Base-by-base conservation (phyloP, 1,140 invertebrate species). In the Helicorthomorpha holstii region DNA sequence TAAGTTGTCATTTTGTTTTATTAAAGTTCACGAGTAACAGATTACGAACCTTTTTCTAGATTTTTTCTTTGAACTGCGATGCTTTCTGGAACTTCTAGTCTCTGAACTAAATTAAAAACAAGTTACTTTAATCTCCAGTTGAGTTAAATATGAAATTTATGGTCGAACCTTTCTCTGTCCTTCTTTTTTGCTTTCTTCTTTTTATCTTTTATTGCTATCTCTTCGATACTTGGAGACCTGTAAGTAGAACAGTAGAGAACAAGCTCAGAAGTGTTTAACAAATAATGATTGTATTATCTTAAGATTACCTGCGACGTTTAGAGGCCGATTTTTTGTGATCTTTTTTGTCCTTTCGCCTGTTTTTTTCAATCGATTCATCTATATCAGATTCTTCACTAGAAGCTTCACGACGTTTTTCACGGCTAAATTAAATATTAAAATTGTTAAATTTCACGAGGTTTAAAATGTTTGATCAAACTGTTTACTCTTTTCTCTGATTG, bases 381-480 rank as follows among this genome's bases (percentile, higher is more conserved):
- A 41, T 25, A 48, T 46, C 29, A n/a, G n/a, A n/a, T n/a, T 23
- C 41, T 44, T n/a, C 22, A 24, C 54, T 48, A 14, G 47, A 48
- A 41, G 43, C 48, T 24, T 53, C 29, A 24, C 50, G 27, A 22
- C 50, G 42, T 19, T 29, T 14, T 3, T 51, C 41, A 2, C 50
- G 34, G 7, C 42, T 25, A 23, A 51, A 7, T 7, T 43, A 7
- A n/a, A 44, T 26, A 51, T 43, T 43, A 25, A 51, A 21, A 3
- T 23, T 44, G 3, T 43, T 43, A n/a, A 16, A 7, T 7, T 44
- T 43, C 22, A 4, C 21, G 3, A 44, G 7, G 21, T 23, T 10
- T 23, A 72, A 64, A 83, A 83, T 27, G 71, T 66, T 54, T 16
- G 29, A 7, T 7, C 29, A 34, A 7, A 7, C 16, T 34, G 16